phyloP scores from a whole-genome alignment of 2,797 vertebrate genomes.

The Gymnothorax reevesii region DNA sequence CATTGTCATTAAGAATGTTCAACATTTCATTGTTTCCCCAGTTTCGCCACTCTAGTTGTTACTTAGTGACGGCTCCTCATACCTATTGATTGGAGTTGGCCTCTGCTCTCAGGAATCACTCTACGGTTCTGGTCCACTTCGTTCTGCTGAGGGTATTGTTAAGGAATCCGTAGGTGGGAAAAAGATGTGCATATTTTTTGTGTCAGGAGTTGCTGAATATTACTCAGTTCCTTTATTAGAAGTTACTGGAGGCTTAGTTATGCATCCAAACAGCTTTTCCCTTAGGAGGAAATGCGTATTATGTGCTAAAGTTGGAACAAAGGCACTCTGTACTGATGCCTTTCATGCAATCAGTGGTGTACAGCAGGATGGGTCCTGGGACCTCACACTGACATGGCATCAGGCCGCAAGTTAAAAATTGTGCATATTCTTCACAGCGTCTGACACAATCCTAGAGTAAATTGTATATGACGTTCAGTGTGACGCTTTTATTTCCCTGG shows the following conservation, averaged over 20 bases:
- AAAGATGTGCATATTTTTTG: conserved; percentile 22
- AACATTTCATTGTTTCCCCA: no score
- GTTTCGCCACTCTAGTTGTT: not conserved
- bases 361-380: not conserved
- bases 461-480: not conserved
- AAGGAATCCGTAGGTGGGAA: conserved; percentile 13
- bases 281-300: not conserved
- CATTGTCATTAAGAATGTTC: not conserved
- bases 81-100: not conserved
- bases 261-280: not conserved
- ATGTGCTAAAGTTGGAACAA: not conserved
- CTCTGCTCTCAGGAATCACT: not conserved
- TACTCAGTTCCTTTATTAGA: conserved; percentile 7
- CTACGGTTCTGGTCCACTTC: not conserved
- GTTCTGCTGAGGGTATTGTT: not conserved
- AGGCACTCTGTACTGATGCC: not conserved
- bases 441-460: not conserved
- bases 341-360: not conserved
- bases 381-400: not conserved
- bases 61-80: not conserved
- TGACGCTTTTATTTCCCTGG: not conserved
- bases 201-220: conserved; percentile 30
- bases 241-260: not conserved
- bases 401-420: not conserved
- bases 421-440: not conserved